Conservation (phyloP, 2,113 vertebrate genomes). For the Dinomys branickii region DNA sequence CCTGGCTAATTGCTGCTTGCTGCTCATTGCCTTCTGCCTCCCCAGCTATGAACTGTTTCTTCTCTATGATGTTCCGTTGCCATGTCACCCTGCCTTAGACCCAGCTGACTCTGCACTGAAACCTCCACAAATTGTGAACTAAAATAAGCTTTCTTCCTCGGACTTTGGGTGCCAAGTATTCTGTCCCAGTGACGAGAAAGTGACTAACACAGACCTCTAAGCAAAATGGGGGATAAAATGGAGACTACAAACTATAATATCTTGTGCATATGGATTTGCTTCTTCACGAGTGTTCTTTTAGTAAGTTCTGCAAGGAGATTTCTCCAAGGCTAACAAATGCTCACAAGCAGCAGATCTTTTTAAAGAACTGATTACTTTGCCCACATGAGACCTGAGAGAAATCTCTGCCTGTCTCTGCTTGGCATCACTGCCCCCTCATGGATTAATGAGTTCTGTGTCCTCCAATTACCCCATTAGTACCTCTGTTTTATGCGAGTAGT, state of each 20-base stretch:
- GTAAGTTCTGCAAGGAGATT: constrained; percentile 13
- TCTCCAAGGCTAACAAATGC: constrained; percentile 56
- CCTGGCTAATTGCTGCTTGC: not conserved
- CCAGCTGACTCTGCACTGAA: not conserved
- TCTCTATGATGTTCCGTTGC: not conserved
- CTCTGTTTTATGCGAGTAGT: constrained; percentile 79
- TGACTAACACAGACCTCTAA: not conserved
- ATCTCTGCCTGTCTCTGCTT: constrained; percentile 80
- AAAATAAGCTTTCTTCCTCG: not conserved
- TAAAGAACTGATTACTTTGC: constrained; percentile 75
- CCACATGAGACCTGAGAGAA: constrained; percentile 75
- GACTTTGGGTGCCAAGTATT: not conserved
- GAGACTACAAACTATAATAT: not conserved
- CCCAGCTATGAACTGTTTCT: not conserved
- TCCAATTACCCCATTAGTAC: constrained; percentile 80
- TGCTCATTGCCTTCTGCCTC: not conserved
- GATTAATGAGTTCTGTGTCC: constrained; percentile 85
- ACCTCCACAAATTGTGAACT: not conserved
- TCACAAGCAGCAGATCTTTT: constrained; percentile 66
- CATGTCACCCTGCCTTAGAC: not conserved
- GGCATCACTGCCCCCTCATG: constrained; percentile 83
- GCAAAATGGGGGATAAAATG: constrained; percentile 8
- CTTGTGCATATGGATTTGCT: constrained; percentile 25
- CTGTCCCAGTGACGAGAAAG: not conserved
- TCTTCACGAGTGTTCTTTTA: constrained; percentile 61